Percentiles rank a stretch among this genome's conserved stretches.
Evolutionary conservation across 2,888 invertebrate genomes (phyloP).

Genomic region (Escarpia spicata): DNA sequence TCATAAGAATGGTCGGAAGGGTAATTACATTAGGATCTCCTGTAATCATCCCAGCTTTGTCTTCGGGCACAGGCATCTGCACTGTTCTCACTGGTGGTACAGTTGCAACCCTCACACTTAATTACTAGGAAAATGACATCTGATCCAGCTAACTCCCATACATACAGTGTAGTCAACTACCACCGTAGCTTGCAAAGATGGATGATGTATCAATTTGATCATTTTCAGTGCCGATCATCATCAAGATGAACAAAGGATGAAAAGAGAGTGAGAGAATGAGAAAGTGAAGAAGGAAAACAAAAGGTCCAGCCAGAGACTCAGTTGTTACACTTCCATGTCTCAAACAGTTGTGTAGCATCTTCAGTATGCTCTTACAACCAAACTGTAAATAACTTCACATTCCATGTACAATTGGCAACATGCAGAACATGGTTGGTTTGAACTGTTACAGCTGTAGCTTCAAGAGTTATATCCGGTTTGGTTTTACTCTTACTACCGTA

Average conservation of each 20-base stretch:
- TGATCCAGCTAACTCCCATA: no score
- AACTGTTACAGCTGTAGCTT: no score
- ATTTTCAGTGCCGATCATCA: neutral
- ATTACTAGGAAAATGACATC: no score
- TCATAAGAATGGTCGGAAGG: no score
- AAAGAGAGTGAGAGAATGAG: neutral
- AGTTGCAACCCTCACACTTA: no score
- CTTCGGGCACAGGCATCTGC: no score
- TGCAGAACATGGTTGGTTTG: neutral
- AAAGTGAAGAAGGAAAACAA: neutral
- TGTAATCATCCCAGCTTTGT: no score
- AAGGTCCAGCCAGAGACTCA: neutral
- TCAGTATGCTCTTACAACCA: neutral
- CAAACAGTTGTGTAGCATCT: neutral
- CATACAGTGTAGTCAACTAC: no score
- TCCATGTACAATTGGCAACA: neutral
- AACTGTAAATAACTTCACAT: neutral
- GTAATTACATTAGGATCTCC: no score
- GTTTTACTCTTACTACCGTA: no score
- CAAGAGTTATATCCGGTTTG: no score
- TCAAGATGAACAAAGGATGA: slow-evolving; percentile 8
- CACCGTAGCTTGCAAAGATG: neutral
- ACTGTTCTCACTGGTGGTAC: no score
- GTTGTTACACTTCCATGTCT: neutral
- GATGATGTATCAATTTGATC: neutral